Percentiles rank a stretch among this genome's conserved stretches.
Conservation (phyloP, 2,888 invertebrate genomes). For the Willowsia nigromaculata region DNA sequence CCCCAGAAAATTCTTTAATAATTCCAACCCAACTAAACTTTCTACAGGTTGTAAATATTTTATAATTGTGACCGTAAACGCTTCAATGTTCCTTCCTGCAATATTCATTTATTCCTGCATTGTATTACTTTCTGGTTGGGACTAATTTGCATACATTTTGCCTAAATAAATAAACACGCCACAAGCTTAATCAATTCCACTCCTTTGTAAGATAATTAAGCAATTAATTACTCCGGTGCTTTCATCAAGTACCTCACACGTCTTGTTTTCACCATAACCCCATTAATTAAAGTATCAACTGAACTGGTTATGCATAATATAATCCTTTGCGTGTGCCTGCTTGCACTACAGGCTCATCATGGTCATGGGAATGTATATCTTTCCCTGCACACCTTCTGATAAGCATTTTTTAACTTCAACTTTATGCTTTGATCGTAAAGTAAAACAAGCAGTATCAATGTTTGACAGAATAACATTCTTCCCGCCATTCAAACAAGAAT, state of each 20-base stretch:
- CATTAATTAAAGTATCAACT: conserved; percentile 65
- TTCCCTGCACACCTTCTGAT: not conserved
- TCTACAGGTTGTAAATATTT: too few relatives aligned
- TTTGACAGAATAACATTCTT: too few relatives aligned
- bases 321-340: not conserved
- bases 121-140: not conserved
- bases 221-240: conserved; percentile 62
- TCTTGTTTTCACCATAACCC: conserved; percentile 18
- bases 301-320: conserved; percentile 17
- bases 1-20: too few relatives aligned
- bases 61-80: too few relatives aligned
- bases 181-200: conserved; percentile 52
- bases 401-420: not conserved
- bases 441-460: too few relatives aligned
- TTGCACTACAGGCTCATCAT: not conserved
- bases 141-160: not conserved
- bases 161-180: not conserved
- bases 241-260: conserved; percentile 56
- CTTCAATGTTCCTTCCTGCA: not conserved
- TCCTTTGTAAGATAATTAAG: conserved; percentile 67
- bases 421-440: too few relatives aligned
- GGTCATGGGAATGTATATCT: not conserved
- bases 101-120: not conserved
- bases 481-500: too few relatives aligned
- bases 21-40: too few relatives aligned